Evolutionary conservation across 2,797 vertebrate species (phyloP).

Genomic region (Microctenopoma stevenorrisi): DNA sequence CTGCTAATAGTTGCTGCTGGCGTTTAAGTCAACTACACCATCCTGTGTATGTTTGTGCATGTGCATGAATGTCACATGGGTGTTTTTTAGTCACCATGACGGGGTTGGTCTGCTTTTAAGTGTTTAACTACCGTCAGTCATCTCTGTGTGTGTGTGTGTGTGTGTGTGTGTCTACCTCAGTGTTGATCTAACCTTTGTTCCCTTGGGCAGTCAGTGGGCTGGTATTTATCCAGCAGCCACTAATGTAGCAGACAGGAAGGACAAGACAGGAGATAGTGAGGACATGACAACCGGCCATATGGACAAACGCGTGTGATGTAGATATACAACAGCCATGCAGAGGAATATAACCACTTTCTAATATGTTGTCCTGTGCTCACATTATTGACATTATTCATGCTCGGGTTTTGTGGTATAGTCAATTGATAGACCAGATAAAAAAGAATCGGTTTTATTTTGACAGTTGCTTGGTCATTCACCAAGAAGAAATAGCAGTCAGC

Average conservation of each 20-base stretch:
- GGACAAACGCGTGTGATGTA: conserved; percentile 41
- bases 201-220: conserved; percentile 88
- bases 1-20: conserved; percentile 75
- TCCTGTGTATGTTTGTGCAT: conserved; percentile 39
- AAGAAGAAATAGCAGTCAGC: background rate
- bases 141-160: conserved; percentile 37
- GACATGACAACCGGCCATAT: conserved; percentile 65
- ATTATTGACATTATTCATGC: background rate
- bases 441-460: no score
- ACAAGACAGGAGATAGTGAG: conserved; percentile 53
- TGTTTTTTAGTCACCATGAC: conserved; percentile 63
- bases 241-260: conserved; percentile 87
- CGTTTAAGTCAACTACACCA: conserved; percentile 67
- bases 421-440: background rate
- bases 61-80: conserved; percentile 36
- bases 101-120: conserved; percentile 64
- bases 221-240: conserved; percentile 95
- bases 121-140: conserved; percentile 70
- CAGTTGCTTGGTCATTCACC: background rate
- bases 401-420: background rate
- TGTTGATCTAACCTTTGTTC: conserved; percentile 93
- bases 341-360: background rate
- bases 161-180: conserved; percentile 69
- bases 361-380: background rate
- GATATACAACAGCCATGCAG: conserved; percentile 5